Conservation (phyloP, 2,888 invertebrate species). For the Hypolimnas misippus region DNA sequence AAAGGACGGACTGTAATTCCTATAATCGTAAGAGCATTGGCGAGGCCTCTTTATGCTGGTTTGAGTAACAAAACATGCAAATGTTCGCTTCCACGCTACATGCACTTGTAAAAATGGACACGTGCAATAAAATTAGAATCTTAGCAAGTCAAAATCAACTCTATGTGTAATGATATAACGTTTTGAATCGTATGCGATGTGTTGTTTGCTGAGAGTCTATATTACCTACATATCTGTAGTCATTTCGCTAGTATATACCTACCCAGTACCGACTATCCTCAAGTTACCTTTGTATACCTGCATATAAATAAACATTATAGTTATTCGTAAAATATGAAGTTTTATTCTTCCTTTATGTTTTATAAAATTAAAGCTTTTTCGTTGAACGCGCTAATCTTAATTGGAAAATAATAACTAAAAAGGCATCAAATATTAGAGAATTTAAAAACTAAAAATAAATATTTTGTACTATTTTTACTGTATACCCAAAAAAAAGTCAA, state of each 20-base stretch:
- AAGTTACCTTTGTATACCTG: constrained; percentile 65
- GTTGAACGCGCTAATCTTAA: no score
- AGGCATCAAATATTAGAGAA: background rate
- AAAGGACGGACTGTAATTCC: background rate
- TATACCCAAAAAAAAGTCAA: no score
- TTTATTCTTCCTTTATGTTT: no score
- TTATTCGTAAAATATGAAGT: constrained; percentile 58
- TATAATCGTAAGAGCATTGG: background rate
- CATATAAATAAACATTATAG: constrained; percentile 73
- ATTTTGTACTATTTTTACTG: no score
- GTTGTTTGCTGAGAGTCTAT: constrained; percentile 15
- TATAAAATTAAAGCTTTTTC: no score
- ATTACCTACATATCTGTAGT: constrained; percentile 61
- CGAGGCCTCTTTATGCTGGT: background rate
- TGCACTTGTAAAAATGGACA: constrained; percentile 7
- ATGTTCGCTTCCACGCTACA: constrained; percentile 10
- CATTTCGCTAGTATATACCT: constrained; percentile 63
- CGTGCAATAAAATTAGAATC: constrained; percentile 9
- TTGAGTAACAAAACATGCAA: background rate
- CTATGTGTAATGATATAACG: background rate
- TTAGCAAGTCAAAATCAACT: constrained; percentile 5
- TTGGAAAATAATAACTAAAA: no score
- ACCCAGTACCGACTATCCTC: constrained; percentile 49
- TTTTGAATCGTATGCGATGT: background rate
- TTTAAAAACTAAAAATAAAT: no score